Evolutionary conservation across 2,888 invertebrate species (phyloP).

Genomic region (Folsomia manolachei): DNA sequence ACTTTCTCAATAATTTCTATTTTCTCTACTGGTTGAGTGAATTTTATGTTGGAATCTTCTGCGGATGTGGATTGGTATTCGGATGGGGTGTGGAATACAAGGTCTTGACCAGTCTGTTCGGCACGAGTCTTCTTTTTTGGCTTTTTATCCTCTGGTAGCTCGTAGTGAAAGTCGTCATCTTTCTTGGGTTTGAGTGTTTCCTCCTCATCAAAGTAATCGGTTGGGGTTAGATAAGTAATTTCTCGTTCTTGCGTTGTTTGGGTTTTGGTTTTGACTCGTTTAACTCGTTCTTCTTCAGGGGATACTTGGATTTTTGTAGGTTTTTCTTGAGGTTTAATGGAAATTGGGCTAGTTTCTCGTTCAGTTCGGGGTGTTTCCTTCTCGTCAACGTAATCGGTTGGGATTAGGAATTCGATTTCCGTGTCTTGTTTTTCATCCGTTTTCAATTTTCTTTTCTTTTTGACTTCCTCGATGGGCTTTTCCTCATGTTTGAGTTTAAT

Average conservation of each 20-base stretch:
- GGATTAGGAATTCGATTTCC: slow-evolving; percentile 15
- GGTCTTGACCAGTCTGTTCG: not conserved
- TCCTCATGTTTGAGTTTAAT: not conserved
- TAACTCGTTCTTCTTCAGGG: not conserved
- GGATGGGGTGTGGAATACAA: not conserved
- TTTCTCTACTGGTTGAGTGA: slow-evolving; percentile 1
- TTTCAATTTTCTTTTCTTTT: not conserved
- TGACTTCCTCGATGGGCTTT: not conserved
- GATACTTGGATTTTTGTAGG: too few relatives aligned
- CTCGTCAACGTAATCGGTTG: not conserved
- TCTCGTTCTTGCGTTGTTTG: not conserved
- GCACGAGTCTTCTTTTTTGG: not conserved
- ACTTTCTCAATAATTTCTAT: slow-evolving; percentile 7
- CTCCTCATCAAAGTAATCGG: slow-evolving; percentile 9
- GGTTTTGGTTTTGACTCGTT: not conserved
- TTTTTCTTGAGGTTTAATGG: not conserved
- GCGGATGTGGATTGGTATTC: not conserved
- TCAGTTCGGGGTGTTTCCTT: not conserved
- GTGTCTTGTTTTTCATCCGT: not conserved
- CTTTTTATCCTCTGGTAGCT: not conserved
- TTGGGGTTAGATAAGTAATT: not conserved
- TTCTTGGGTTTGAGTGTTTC: not conserved
- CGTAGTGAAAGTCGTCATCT: not conserved
- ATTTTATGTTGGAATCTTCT: not conserved
- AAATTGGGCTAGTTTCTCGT: not conserved